phyloP scores from a whole-genome alignment of 1,140 invertebrate species.

The Lamellibrachia luymesi region DNA sequence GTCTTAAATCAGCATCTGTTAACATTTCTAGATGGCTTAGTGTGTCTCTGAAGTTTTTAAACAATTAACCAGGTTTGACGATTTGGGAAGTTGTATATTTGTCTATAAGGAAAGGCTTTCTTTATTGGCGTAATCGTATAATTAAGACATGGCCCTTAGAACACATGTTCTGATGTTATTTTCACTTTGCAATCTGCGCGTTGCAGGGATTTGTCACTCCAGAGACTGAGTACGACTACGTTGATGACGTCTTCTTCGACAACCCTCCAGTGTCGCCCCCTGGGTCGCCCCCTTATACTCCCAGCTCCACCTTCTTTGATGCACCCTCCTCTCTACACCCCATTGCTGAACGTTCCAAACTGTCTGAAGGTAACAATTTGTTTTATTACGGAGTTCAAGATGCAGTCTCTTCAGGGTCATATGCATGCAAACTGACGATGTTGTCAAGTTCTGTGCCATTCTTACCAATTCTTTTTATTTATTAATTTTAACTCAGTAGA shows the following conservation, averaged over 20 bases:
- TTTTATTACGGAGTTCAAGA: not conserved
- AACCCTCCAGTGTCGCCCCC: slow-evolving; percentile 8
- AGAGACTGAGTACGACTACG: slow-evolving; percentile 5
- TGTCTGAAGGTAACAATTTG: not conserved
- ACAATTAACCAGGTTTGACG: not conserved
- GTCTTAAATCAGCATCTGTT: no score
- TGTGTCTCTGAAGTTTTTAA: not conserved
- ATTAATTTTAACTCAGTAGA: no score
- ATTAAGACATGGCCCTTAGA: not conserved
- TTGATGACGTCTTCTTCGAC: slow-evolving; percentile 22
- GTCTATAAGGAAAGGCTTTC: not conserved
- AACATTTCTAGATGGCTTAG: not conserved
- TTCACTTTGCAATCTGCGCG: not conserved
- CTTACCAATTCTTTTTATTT: not conserved
- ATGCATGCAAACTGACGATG: not conserved
- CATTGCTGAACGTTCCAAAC: not conserved
- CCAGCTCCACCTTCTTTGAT: not conserved
- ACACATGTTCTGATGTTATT: not conserved
- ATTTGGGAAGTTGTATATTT: not conserved
- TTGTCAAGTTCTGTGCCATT: not conserved
- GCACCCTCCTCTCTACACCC: not conserved
- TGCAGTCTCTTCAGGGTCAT: not conserved
- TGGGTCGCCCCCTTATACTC: not conserved
- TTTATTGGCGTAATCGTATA: not conserved
- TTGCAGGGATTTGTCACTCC: not conserved